phyloP scores from a whole-genome alignment of 2,888 invertebrate genomes.

The Latrodectus elegans region DNA sequence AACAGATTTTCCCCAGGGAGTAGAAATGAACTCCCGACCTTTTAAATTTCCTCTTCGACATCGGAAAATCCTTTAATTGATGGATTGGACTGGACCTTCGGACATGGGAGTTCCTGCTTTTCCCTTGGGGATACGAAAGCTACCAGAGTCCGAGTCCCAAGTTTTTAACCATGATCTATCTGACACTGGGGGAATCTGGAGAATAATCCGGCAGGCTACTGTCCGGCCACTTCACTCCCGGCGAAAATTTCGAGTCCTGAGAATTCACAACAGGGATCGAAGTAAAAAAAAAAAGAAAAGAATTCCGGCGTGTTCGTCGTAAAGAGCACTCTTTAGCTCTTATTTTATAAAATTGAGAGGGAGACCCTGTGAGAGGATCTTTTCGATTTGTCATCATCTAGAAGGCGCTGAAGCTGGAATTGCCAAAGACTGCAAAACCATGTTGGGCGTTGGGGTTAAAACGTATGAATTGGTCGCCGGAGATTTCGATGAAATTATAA shows the following conservation, averaged over 20 bases:
- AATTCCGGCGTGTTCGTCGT: constrained; percentile 1
- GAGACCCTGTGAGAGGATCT: constrained; percentile 13
- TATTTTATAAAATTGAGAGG: constrained; percentile 39
- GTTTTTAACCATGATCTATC: constrained; percentile 20
- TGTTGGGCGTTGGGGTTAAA: constrained; percentile 17
- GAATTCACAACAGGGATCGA: background rate
- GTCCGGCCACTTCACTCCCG: background rate
- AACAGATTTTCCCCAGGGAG: background rate
- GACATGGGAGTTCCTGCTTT: constrained; percentile 23
- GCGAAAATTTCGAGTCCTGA: background rate
- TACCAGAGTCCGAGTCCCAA: constrained; percentile 26
- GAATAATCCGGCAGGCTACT: background rate
- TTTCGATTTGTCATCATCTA: constrained; percentile 60
- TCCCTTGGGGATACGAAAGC: constrained; percentile 2
- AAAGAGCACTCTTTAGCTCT: constrained; percentile 6
- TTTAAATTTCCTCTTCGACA: background rate
- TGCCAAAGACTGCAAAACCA: constrained; percentile 43
- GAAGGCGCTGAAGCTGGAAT: background rate
- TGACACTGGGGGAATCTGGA: constrained; percentile 10
- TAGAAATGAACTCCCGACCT: background rate
- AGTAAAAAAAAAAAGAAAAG: background rate
- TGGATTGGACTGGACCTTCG: constrained; percentile 47
- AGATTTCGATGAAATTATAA: constrained; percentile 41
- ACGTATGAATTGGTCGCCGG: constrained; percentile 24
- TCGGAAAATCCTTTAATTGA: constrained; percentile 64